Evolutionary conservation across 2,113 vertebrate genomes (phyloP), one percentile per base, ranked within the genome.

Genomic region (Platysternon megacephalum): DNA sequence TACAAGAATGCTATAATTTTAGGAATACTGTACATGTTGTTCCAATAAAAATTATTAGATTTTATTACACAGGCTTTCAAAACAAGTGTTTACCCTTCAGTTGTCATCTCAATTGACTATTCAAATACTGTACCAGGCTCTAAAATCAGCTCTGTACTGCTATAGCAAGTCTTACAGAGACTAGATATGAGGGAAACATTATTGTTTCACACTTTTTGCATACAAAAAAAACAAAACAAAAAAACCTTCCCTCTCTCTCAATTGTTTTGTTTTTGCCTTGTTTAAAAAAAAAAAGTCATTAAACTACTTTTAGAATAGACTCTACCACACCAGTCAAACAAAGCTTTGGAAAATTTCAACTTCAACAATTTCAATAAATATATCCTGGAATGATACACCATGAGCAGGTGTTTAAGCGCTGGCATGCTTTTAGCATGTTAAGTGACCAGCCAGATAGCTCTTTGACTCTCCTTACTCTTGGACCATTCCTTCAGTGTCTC

Each of bases 41-140:
- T 92, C 17, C 46, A 93, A 51, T 80, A 65, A n/a, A 4, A 1
- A 22, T 46, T 17, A 13, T 46, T 22, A 79, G 0, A 2, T 88
- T 90, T 88, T 88, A 87, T 84, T 93, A 24, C 55, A 83, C 3
- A 89, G 39, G 11, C 21, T 86, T 97, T 94, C 51, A 29, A 79
- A 6, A 55, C 42, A 90, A 91, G 12, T 65, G 2, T 90, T 95
- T 87, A 88, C 8, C 29, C 44, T 90, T 94, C 88, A 88, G 14
- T 46, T 92, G 12, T 90, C 79, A 79, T 86, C n/a, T 88, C 42
- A 86, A 28, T 6, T 32, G 35, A 74, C 53, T 53, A 35, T 82
- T 88, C 68, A 52, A 6, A 42, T 65, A 21, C 5, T 78, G 7
- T 28, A 61, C 3, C n/a, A 82, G 10, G 5, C 46, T 46, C 49